Base-by-base conservation (phyloP, 1,140 invertebrate genomes). In the Danaus plexippus region DNA sequence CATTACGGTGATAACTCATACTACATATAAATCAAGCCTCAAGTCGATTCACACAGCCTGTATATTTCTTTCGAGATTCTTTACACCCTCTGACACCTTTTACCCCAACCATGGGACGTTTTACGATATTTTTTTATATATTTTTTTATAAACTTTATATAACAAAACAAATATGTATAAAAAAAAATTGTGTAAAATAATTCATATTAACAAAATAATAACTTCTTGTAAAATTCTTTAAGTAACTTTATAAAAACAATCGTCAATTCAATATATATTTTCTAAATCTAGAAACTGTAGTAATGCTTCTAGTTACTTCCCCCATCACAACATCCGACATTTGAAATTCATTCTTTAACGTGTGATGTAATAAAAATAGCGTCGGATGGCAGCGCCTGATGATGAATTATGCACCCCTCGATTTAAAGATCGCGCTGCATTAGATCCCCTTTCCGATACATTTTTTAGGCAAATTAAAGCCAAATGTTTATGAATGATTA, bases 321-420 rank as follows among this genome's bases (percentile, higher is more conserved):
- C 81, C 77, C 70, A 69, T 71, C 71, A 73, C 67, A 81, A 81
- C 79, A 82, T 81, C 79, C 79, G 68, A 73, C 71, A 85, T 85
- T 85, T 82, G 77, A 82, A 81, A 85, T 85, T 85, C 80, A 85
- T 85, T 83, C 80, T 83, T 85, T 78, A 70, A 77, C 77, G 81
- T 82, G 79, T 85, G 81, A 83, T 83, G 69, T 81, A 78, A 85
- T 85, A 85, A 85, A 85, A 81, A 80, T 85, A 79, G 67, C 76
- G 68, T 71, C 63, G 72, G 75, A 79, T 77, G 69, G 69, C 69
- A 75, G 71, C 68, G 64, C 69, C 70, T 56, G 40, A 73, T 83
- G 75, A 81, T 85, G 83, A 85, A 85, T 85, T 85, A 85, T 85
- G 73, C 80, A 85, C 80, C 78, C 79, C 69, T 71, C 72, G 71